These are phyloP conservation scores for Tadarida brasiliensis DNA, from an alignment of 2,797 vertebrate genomes.

Conservation along the genomic window DNA sequence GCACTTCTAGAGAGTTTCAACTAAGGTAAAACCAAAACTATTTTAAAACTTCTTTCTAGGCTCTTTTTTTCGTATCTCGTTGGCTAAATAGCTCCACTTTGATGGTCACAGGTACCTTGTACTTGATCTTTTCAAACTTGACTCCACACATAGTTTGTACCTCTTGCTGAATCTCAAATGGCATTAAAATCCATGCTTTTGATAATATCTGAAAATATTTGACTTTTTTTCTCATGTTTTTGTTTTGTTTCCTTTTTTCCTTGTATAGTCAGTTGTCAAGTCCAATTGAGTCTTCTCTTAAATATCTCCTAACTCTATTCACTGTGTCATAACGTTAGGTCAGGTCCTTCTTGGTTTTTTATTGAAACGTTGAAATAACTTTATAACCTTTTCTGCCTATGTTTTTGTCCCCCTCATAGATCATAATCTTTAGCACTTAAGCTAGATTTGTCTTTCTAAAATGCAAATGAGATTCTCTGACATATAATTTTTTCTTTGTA, in stretches of 20 bases:
- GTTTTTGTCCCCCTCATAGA: neutral
- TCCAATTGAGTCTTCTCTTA: neutral
- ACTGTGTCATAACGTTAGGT: neutral
- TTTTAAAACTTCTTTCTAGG: neutral
- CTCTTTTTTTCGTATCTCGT: neutral
- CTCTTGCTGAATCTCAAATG: neutral
- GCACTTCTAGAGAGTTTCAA: neutral
- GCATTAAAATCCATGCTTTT: neutral
- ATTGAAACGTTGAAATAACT: constrained; percentile 2
- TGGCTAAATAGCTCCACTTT: neutral
- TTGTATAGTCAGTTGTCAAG: neutral
- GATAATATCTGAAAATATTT: neutral
- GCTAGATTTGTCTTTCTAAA: constrained; percentile 57
- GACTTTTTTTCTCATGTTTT: neutral
- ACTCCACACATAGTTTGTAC: neutral
- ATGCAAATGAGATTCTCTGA: neutral
- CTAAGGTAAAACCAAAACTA: neutral
- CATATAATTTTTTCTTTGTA: constrained; percentile 13
- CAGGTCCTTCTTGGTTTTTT: neutral
- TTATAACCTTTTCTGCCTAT: neutral
- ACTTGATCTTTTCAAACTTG: neutral
- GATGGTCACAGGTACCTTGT: neutral
- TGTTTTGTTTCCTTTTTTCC: neutral
- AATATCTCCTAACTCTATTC: neutral
- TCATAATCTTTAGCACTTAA: neutral